Evolutionary conservation across 2,113 vertebrate species (phyloP), one percentile per base, ranked within the genome.

Genomic region (Myodes glareolus): DNA sequence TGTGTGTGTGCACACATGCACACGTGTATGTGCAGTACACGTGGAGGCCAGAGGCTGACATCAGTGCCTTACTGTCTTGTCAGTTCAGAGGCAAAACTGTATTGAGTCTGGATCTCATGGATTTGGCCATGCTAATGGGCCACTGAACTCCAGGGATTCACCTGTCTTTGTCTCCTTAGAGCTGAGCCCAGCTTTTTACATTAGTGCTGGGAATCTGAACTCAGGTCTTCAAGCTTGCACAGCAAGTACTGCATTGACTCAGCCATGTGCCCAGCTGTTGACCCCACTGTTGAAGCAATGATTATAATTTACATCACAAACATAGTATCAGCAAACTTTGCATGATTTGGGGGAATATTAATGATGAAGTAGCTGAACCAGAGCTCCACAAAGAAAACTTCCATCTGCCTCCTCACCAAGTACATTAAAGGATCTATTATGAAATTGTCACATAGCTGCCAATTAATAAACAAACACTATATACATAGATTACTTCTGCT

Each of bases 391-490:
- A 39, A 72, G n/a, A 90, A 12, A 88, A 68, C 4, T n/a, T 42
- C 17, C 36, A 67, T 7, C 7, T 0, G n/a, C 1, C 29, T 85
- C 13, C 67, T 23, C 72, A 63, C 1, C 29, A 84, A 85, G 72
- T 52, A 52, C 39, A 55, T 68, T 1, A 39, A 12, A 47, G 17
- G 13, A 90, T n/a, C 42, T 72, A 84, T 25, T 19, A 47, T n/a
- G 19, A 29, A 94, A 63, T 58, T 92, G 25, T 61, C 33, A 92
- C 61, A 76, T 12, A 61, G 36, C 36, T 39, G 3, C 1, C 70
- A 95, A 67, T 77, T 91, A 88, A 88, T 55, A 61, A 80, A 78
- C n/a, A 95, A 31, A 73, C 76, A 42, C 14, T 27, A 8, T 82
- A 84, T 42, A 17, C 12, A 63, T n/a, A 45, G 58, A 85, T 45